Percentiles rank a stretch among this genome's conserved stretches.
Evolutionary conservation across 2,888 invertebrate species (phyloP).

Genomic region (Orthosia cruda): DNA sequence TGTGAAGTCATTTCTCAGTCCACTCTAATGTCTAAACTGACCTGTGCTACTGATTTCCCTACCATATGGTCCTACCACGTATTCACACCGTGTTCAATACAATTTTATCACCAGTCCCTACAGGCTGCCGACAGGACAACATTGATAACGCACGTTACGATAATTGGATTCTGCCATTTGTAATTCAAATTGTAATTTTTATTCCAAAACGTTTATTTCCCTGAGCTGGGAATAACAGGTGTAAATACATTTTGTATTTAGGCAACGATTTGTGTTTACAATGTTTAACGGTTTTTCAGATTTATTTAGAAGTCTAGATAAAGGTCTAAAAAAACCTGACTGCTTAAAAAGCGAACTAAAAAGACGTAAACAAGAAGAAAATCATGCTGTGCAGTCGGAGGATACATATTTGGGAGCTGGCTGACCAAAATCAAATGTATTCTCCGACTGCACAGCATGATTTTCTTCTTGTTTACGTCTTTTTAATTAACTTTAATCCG

Average conservation of each 20-base stretch:
- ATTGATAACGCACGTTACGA: conserved; percentile 51
- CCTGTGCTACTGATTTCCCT: conserved; percentile 16
- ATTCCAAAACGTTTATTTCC: conserved; percentile 49
- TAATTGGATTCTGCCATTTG: conserved; percentile 60
- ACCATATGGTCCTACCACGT: not conserved
- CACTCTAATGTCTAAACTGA: not conserved
- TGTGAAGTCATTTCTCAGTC: too few relatives aligned
- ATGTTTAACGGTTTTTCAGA: not conserved
- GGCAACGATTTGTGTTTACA: not conserved
- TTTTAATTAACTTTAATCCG: too few relatives aligned
- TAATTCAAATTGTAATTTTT: conserved; percentile 61
- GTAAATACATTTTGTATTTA: conserved; percentile 11
- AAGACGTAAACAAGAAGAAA: too few relatives aligned
- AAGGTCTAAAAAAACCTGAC: too few relatives aligned
- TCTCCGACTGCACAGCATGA: too few relatives aligned
- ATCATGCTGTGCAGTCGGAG: too few relatives aligned
- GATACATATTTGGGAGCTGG: too few relatives aligned
- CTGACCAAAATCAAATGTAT: too few relatives aligned
- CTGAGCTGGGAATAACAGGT: conserved; percentile 19
- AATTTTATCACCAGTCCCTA: conserved; percentile 41
- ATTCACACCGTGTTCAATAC: conserved; percentile 33
- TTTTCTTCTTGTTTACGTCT: too few relatives aligned
- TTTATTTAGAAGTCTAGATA: not conserved
- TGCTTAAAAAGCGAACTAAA: too few relatives aligned
- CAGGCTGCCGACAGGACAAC: conserved; percentile 38